Conservation (phyloP, 23 tunicate genomes). For the Halocynthia aurantium region DNA sequence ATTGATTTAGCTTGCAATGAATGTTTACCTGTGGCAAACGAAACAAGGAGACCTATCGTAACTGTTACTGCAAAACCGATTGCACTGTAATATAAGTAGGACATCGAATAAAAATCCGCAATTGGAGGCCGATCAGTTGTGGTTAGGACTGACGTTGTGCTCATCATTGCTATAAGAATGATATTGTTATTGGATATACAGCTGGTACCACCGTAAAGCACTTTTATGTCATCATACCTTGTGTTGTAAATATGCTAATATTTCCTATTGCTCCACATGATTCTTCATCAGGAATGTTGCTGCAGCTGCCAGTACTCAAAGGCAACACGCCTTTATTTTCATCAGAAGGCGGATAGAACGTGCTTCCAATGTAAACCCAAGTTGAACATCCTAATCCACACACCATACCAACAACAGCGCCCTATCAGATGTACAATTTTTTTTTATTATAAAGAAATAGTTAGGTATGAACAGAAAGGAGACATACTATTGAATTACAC, state of each 20-base stretch:
- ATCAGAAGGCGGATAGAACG: conserved; percentile 41
- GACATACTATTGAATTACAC: conserved; percentile 65
- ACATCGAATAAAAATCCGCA: conserved; percentile 19
- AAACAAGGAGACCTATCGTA: conserved; percentile 7
- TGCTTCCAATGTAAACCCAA: conserved; percentile 61
- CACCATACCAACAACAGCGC: conserved; percentile 42
- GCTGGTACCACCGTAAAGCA: neutral
- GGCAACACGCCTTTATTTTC: conserved; percentile 19
- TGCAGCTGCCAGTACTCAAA: conserved; percentile 17
- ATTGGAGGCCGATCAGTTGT: conserved; percentile 16
- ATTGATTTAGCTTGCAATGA: neutral
- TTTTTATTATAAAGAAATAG: neutral
- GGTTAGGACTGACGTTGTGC: neutral
- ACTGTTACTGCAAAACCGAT: conserved; percentile 16
- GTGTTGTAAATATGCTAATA: neutral
- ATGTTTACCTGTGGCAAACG: conserved; percentile 17
- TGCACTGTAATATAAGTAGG: conserved; percentile 13
- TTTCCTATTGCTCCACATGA: conserved; percentile 10
- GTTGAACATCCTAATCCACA: conserved; percentile 32
- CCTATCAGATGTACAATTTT: conserved; percentile 22
- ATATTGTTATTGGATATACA: neutral
- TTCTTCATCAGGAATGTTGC: conserved; percentile 12
- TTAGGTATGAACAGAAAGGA: no score
- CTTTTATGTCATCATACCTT: neutral
- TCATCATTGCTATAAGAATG: neutral